Evolutionary conservation across 2,113 vertebrate genomes (phyloP), one percentile per base, ranked within the genome.

Genomic region (Anarhynchus alexandrinus): DNA sequence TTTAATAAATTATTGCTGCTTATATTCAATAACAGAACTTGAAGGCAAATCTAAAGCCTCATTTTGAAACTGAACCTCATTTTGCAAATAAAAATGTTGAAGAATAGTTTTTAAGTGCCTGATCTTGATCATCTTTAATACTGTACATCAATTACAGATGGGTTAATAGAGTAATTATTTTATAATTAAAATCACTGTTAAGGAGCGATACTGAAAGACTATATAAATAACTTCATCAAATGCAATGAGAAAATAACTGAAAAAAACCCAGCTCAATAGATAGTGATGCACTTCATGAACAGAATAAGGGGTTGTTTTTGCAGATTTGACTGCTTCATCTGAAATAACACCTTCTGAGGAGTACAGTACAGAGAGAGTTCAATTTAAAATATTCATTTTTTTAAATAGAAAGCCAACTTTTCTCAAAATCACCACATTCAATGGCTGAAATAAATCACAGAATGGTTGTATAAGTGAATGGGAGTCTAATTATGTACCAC

Each of bases 401-500:
- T 59, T 81, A 94, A 93, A 69, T 25, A 55, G 62, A 96, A 79
- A 86, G 34, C 2, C 15, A 95, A 77, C 69, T 95, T 96, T n/a
- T 86, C 78, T 91, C 57, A 90, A 95, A 97, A 95, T 95, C 95
- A 91, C 83, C 76, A 67, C 40, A 94, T 77, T 85, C 71, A 45
- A 15, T 67, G 90, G 69, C 84, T 94, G 93, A 96, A 97, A 97
- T 83, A 96, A 94, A 66, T 66, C 64, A 66, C 22, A 22, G 64
- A 66, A 97, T 81, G 76, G 21, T 52, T 92, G 55, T 65, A 32
- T 74, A 91, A 95, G 92, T 93, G 91, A 95, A 78, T 78, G 82
- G 80, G 93, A 96, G 81, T 77, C 80, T 97, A 97, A 98, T 98
- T 97, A 97, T 77, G 69, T 96, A 96, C 82, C 87, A 94, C 91